Evolutionary conservation across 1,140 invertebrate species (phyloP), one percentile per base, ranked within the genome.

Genomic region (Chironomus tepperi): DNA sequence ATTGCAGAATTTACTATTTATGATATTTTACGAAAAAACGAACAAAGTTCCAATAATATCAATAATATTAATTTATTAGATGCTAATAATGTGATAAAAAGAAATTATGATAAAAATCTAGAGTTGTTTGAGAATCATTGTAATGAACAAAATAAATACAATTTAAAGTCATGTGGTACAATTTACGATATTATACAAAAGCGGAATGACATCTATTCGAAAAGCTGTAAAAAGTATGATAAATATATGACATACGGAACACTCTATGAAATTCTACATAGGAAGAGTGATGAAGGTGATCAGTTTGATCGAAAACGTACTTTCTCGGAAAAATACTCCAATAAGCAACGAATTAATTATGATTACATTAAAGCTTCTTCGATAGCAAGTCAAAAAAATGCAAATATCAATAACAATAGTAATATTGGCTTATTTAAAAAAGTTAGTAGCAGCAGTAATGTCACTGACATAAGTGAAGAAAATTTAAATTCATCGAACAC

Each of bases 221-320:
- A 79, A 57, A 79, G 78, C 16, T 79, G 79, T 76, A 79, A 81
- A 75, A 82, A 81, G 75, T 82, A 82, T 72, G 81, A 82, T 74
- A 81, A 81, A 57, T 82, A 82, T 47, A 82, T 82, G 81, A 82
- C 81, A 57, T 82, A 82, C 73, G 81, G 81, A 75, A 82, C 81
- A 70, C 82, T 82, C 70, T 82, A 82, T 74, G 81, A 82, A 73
- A 82, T 82, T 75, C 57, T 82, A 42, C 80, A 82, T 74, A 78
- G 81, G 34, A 75, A 75, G 67, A 72, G 24, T 15, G 18, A 73
- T 24, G 21, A 72, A 34, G 15, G 16, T 43, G 73, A 76, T 64
- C 2, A 18, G 21, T 76, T 76, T 65, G 42, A 74, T 12, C 70
- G 75, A 0, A 76, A 74, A 34, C 74, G 74, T 15, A 73, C 75